phyloP scores from a whole-genome alignment of 2,113 vertebrate species.

The Chloroceryle aenea region DNA sequence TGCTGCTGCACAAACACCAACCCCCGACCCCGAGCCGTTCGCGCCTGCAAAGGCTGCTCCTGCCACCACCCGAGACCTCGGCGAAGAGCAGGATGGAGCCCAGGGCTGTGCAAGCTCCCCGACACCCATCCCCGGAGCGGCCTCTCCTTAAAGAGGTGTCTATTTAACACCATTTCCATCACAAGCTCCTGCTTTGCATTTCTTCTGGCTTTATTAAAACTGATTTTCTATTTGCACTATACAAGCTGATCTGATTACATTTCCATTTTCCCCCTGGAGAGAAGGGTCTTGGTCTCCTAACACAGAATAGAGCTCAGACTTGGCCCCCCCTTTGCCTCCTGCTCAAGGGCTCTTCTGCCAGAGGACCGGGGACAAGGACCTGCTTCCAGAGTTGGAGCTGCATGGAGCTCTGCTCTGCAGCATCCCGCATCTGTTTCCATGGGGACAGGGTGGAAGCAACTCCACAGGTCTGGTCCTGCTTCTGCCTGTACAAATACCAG shows the following conservation, averaged over 20 bases:
- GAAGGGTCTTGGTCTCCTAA: not conserved
- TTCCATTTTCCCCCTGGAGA: conserved; percentile 78
- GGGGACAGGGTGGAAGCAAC: conserved; percentile 34
- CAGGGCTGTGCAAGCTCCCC: not conserved
- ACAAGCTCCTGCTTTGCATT: conserved; percentile 81
- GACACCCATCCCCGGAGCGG: conserved; percentile 37
- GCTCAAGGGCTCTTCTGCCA: conserved; percentile 32
- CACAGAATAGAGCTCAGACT: not conserved
- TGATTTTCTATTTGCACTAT: conserved; percentile 84
- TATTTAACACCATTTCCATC: conserved; percentile 79
- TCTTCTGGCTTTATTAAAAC: conserved; percentile 83
- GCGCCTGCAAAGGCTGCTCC: not conserved
- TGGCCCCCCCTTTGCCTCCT: not conserved
- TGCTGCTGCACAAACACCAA: fast-evolving
- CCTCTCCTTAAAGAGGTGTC: conserved; percentile 67
- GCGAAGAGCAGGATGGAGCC: not conserved
- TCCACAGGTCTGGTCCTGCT: not conserved
- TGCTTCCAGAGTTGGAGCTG: not conserved
- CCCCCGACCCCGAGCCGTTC: fast-evolving
- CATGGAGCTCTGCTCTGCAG: not conserved
- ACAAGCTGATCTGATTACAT: conserved; percentile 84
- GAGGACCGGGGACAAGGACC: not conserved
- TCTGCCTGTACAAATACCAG: not conserved
- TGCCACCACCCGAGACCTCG: not conserved
- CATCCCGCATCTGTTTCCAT: conserved; percentile 60